Base-by-base conservation (phyloP, 1,140 invertebrate genomes). In the Mylabris phalerata region DNA sequence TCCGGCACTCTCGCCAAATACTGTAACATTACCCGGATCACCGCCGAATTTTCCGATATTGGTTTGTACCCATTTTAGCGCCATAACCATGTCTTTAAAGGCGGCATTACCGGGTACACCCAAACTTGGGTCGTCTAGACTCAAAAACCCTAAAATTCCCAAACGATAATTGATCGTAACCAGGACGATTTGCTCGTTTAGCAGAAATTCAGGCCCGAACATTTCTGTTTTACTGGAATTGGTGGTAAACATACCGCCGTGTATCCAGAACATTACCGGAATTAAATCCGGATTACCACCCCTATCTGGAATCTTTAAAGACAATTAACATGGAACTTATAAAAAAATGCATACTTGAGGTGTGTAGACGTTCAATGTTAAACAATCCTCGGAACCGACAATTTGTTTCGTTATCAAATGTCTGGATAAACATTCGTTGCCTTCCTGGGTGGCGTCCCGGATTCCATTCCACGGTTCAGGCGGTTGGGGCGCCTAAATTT, bases 321-420 rank as follows among this genome's bases (percentile, higher is more conserved):
- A 46, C 32, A 40, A 40, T 40, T 10, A 10, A 7, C 1, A 10
- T 40, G 6, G 39, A 40, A 40, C 10, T 6, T 7, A 40, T 7
- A 7, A 2, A 40, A 40, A 40, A 40, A 1, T 6, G 39, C 10
- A 40, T 38, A 58, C 62, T 26, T 48, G 39, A 26, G 80, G 82
- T 3, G 83, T 82, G 71, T 82, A 89, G 0, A 90, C 78, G 65
- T 90, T 90, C 0, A 90, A 68, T 67, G 82, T 86, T 0, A 90
- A 77, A 67, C 89, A 90, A 71, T 90, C 86, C 69, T 90, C 88
- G 4, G 54, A 56, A 2, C 65, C 62, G 11, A 63, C 48, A 7
- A 47, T 13, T 13, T 38, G 56, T 19, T 25, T 38, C 2, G 45
- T 41, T 5, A 61, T 9, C 9, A 50, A 13, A 39, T 60, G 55